phyloP scores from a whole-genome alignment of 2,797 vertebrate species.

The Pangasius krempfi region DNA sequence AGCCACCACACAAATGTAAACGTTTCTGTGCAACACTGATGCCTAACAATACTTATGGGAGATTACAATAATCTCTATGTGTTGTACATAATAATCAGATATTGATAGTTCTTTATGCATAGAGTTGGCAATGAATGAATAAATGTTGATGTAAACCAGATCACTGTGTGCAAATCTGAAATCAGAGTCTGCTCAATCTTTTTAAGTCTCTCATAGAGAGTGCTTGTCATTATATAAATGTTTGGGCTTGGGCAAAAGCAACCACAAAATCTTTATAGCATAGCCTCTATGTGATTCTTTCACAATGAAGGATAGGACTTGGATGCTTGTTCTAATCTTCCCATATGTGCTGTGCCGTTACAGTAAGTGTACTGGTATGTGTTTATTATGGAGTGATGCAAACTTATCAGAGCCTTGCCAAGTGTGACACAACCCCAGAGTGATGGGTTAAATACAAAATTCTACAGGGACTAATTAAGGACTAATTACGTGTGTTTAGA shows the following conservation, averaged over 20 bases:
- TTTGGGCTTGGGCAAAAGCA: constrained; percentile 34
- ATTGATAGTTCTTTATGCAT: background rate
- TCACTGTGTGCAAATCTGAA: constrained; percentile 51
- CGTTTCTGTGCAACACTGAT: background rate
- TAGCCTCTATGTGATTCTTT: constrained; percentile 37
- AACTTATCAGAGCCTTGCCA: constrained; percentile 20
- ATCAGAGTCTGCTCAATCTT: constrained; percentile 43
- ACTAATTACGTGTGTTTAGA: constrained; percentile 47
- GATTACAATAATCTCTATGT: constrained; percentile 3
- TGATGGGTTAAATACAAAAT: constrained; percentile 33
- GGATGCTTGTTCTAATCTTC: constrained; percentile 29
- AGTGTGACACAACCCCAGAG: constrained; percentile 20
- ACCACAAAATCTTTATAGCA: constrained; percentile 25
- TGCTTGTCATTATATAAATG: constrained; percentile 24
- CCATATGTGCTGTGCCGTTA: constrained; percentile 36
- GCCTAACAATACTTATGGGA: background rate
- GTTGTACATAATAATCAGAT: constrained; percentile 5
- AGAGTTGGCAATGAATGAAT: constrained; percentile 28
- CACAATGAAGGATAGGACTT: constrained; percentile 41
- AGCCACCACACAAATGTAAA: background rate
- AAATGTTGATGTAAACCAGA: constrained; percentile 52
- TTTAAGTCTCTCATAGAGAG: constrained; percentile 35
- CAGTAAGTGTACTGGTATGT: constrained; percentile 47
- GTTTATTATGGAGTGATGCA: constrained; percentile 54
- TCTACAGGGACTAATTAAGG: constrained; percentile 38